Evolutionary conservation across 2,888 invertebrate genomes (phyloP).

Genomic region (Ligdia adustata): DNA sequence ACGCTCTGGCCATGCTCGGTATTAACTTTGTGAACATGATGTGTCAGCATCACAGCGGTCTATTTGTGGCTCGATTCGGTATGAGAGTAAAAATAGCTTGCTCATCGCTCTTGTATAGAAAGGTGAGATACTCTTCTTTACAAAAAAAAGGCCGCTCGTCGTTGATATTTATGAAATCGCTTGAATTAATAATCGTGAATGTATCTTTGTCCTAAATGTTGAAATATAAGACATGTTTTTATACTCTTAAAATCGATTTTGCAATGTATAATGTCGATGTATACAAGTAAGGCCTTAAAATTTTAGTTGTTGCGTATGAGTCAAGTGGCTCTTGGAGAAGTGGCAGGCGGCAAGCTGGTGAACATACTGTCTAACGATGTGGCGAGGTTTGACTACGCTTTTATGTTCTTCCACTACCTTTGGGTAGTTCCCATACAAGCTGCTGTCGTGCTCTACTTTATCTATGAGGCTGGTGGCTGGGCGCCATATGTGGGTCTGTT

Average conservation of each 20-base stretch:
- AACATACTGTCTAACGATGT: constrained; percentile 94
- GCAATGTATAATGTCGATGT: too few relatives aligned
- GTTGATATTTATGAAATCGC: too few relatives aligned
- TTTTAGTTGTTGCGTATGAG: constrained; percentile 88
- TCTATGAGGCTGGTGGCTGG: constrained; percentile 62
- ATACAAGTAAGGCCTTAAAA: too few relatives aligned
- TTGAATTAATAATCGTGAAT: too few relatives aligned
- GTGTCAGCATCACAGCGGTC: constrained; percentile 88
- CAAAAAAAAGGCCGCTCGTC: too few relatives aligned
- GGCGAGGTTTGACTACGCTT: constrained; percentile 89
- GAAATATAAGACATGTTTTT: too few relatives aligned
- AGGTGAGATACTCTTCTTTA: too few relatives aligned
- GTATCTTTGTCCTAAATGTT: too few relatives aligned
- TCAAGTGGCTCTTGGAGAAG: constrained; percentile 87
- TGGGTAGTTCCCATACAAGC: constrained; percentile 92
- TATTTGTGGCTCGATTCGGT: constrained; percentile 85
- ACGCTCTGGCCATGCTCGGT: constrained; percentile 77
- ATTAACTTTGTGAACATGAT: constrained; percentile 78
- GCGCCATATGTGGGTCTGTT: constrained; percentile 72
- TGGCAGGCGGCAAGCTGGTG: constrained; percentile 89
- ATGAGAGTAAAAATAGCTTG: constrained; percentile 88
- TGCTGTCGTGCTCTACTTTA: constrained; percentile 74
- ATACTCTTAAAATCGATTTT: too few relatives aligned
- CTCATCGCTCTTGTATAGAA: constrained; percentile 89
- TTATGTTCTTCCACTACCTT: constrained; percentile 89